Conservation (phyloP, 2,113 vertebrate species). For the Saimiri boliviensis region DNA sequence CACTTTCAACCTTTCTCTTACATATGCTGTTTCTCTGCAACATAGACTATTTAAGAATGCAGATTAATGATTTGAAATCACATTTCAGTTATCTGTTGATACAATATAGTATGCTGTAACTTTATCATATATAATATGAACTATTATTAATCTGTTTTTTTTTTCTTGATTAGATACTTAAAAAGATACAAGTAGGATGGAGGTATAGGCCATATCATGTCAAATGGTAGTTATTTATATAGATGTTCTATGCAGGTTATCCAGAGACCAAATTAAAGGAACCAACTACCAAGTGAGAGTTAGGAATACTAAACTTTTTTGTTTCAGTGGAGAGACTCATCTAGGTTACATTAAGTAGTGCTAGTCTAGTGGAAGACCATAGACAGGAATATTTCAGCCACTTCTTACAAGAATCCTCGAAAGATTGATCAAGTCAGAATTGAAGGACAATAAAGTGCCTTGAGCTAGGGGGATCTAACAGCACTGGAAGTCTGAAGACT, state of each 20-base stretch:
- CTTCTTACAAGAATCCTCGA: neutral
- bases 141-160: neutral
- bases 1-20: neutral
- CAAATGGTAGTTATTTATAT: neutral
- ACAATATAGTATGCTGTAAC: neutral
- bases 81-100: neutral
- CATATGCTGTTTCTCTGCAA: neutral
- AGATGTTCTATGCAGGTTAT: neutral
- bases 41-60: neutral
- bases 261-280: neutral
- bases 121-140: neutral
- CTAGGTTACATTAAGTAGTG: neutral
- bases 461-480: neutral
- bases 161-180: neutral
- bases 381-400: neutral
- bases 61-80: neutral
- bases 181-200: neutral
- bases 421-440: neutral
- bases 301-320: neutral
- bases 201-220: neutral
- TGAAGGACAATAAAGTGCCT: neutral
- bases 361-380: neutral
- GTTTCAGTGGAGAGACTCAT: neutral
- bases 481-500: neutral
- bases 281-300: neutral